phyloP scores from a whole-genome alignment of 2,113 vertebrate genomes.

The Aramus guarauna region DNA sequence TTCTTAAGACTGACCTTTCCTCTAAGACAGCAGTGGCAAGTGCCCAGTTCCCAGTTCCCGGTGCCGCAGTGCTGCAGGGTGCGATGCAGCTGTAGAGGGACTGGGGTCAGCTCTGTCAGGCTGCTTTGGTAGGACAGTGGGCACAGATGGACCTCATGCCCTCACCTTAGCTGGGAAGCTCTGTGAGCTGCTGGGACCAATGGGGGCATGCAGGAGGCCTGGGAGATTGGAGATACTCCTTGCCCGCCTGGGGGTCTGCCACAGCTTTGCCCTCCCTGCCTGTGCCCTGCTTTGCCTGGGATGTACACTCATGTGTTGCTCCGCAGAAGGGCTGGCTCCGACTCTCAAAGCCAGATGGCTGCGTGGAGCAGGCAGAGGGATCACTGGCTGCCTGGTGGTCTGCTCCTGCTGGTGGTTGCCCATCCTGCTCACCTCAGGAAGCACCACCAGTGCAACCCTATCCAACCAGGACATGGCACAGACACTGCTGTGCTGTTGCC shows the following conservation, averaged over 20 bases:
- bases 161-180: background rate
- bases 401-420: fast-evolving
- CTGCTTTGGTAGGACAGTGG: background rate
- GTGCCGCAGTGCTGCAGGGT: background rate
- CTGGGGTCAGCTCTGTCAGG: background rate
- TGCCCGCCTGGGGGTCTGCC: no score
- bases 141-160: fast-evolving
- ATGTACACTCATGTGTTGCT: background rate
- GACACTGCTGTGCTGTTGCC: background rate
- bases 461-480: fast-evolving
- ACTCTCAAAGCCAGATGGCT: background rate
- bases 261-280: fast-evolving
- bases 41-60: background rate
- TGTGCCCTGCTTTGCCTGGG: fast-evolving
- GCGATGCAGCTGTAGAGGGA: background rate
- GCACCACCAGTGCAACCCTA: background rate
- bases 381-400: fast-evolving
- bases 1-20: background rate
- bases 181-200: background rate
- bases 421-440: background rate
- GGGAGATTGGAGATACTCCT: background rate
- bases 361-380: fast-evolving
- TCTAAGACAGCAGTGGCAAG: background rate
- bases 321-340: fast-evolving
- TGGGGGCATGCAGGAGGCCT: no score